phyloP scores from a whole-genome alignment of 2,797 vertebrate species.

The Podarcis siculus region DNA sequence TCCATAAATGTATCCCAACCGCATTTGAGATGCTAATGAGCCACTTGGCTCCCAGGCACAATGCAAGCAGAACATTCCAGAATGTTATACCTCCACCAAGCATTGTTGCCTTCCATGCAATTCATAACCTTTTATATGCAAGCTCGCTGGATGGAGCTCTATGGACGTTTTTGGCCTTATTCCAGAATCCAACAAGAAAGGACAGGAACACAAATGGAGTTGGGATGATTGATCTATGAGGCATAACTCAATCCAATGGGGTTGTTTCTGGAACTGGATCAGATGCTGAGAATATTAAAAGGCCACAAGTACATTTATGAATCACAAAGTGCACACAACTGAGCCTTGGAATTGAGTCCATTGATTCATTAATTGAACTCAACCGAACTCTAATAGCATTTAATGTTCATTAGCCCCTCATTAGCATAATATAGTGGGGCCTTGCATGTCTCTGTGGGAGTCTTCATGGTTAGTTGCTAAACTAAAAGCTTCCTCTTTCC shows the following conservation, averaged over 20 bases:
- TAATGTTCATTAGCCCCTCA: slow-evolving; percentile 60
- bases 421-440: slow-evolving; percentile 58
- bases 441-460: slow-evolving; percentile 42
- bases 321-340: slow-evolving; percentile 39
- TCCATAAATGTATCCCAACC: background rate
- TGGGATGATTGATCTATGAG: slow-evolving; percentile 36
- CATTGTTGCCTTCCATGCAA: background rate
- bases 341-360: slow-evolving; percentile 57
- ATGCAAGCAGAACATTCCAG: background rate
- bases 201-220: slow-evolving; percentile 27
- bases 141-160: background rate
- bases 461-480: slow-evolving; percentile 39
- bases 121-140: slow-evolving; percentile 34
- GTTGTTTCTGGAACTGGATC: slow-evolving; percentile 56
- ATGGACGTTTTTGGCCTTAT: background rate
- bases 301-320: slow-evolving; percentile 47
- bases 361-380: slow-evolving; percentile 57
- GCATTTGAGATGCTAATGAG: background rate
- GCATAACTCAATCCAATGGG: slow-evolving; percentile 32
- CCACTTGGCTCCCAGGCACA: background rate
- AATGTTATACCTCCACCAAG: background rate
- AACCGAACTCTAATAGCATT: slow-evolving; percentile 63
- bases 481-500: slow-evolving; percentile 42
- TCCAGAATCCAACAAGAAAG: slow-evolving; percentile 22
- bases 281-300: slow-evolving; percentile 40